Evolutionary conservation across 2,113 vertebrate genomes (phyloP).

Genomic region (Phoxinus phoxinus): DNA sequence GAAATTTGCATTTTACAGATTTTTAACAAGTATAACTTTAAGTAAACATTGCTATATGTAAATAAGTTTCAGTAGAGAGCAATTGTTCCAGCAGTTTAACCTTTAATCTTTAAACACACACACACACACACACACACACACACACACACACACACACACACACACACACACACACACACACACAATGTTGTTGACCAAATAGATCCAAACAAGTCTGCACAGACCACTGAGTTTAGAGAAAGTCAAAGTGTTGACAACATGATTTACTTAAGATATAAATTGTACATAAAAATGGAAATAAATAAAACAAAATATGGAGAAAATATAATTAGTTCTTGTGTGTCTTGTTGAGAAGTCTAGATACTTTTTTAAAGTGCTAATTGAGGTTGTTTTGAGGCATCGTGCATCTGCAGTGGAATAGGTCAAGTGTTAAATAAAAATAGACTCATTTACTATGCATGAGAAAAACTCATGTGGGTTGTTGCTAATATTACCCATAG

Average conservation of each 20-base stretch:
- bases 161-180: no score
- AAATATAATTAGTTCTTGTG: not conserved
- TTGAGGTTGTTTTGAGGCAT: conserved; percentile 23
- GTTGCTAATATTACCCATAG: not conserved
- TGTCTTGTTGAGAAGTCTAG: no score
- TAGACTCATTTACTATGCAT: not conserved
- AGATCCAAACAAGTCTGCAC: not conserved
- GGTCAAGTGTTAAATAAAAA: conserved; percentile 39
- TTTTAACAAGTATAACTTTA: not conserved
- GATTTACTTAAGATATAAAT: not conserved
- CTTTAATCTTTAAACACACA: not conserved
- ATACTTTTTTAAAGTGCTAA: conserved; percentile 5
- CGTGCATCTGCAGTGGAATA: not conserved
- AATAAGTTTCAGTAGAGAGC: not conserved
- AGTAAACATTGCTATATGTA: not conserved
- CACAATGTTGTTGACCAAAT: not conserved
- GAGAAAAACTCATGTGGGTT: not conserved
- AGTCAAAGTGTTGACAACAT: not conserved
- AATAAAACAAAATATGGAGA: not conserved
- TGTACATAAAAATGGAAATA: not conserved
- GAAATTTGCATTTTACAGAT: not conserved
- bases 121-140: no score
- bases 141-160: no score
- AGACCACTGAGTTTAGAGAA: not conserved
- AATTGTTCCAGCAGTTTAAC: not conserved